Percentiles rank a stretch among this genome's conserved stretches.
These are phyloP conservation scores for Marmota monax DNA, from an alignment of 2,113 vertebrate genomes.

Conservation along the genomic window DNA sequence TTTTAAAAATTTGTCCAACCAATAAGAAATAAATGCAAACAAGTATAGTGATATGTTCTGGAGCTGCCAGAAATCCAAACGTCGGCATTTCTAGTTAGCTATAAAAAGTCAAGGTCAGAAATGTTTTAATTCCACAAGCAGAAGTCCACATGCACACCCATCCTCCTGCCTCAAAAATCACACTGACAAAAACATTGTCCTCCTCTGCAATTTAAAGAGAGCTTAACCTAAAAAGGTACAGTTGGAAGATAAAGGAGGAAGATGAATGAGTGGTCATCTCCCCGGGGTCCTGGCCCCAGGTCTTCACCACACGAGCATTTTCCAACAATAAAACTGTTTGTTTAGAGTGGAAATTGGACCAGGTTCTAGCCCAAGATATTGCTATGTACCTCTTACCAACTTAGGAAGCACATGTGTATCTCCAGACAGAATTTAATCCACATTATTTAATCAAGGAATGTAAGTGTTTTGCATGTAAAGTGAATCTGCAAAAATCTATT, in stretches of 20 bases:
- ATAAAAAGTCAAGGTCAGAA: constrained; percentile 55
- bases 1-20: constrained; percentile 59
- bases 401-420: background rate
- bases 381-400: constrained; percentile 11
- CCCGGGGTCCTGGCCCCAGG: background rate
- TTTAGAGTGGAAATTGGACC: background rate
- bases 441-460: constrained; percentile 59
- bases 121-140: constrained; percentile 22
- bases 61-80: constrained; percentile 64
- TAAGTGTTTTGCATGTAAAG: constrained; percentile 54
- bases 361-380: background rate
- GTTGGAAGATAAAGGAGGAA: background rate
- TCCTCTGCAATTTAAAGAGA: constrained; percentile 25
- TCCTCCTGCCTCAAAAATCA: constrained; percentile 13
- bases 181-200: background rate
- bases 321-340: background rate
- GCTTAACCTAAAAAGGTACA: background rate
- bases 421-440: constrained; percentile 54
- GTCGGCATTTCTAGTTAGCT: constrained; percentile 18
- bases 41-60: background rate
- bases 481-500: constrained; percentile 51
- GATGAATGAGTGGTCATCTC: background rate
- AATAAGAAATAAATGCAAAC: constrained; percentile 59
- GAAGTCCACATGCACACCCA: background rate
- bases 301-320: constrained; percentile 23